Conservation (phyloP, 2,113 vertebrate species). For the Otocyon megalotis region DNA sequence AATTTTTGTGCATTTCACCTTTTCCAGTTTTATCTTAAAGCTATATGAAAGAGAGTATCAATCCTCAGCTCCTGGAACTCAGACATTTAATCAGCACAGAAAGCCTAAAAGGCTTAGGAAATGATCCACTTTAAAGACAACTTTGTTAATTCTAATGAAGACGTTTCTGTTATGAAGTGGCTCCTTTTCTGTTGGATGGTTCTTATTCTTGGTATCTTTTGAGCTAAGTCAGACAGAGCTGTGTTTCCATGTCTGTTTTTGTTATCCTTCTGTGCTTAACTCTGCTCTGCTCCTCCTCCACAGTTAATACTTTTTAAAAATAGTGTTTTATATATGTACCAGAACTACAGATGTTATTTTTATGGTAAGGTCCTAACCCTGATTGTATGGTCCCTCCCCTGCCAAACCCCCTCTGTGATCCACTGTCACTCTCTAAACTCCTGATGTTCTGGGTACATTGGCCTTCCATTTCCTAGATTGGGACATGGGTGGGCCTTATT, state of each 20-base stretch:
- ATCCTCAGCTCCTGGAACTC: not conserved
- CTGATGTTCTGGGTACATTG: not conserved
- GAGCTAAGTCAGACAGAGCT: not conserved
- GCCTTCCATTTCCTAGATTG: not conserved
- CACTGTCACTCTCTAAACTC: not conserved
- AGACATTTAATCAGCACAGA: not conserved
- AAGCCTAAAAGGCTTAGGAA: constrained; percentile 53
- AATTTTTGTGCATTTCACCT: constrained; percentile 51
- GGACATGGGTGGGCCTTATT: not conserved
- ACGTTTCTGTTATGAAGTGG: not conserved
- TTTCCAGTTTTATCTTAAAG: constrained; percentile 57
- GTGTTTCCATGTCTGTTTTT: not conserved
- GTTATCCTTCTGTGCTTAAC: not conserved
- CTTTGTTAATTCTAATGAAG: constrained; percentile 42
- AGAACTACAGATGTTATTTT: not conserved
- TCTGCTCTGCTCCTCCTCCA: not conserved
- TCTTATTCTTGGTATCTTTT: not conserved
- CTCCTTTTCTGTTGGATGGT: constrained; percentile 19
- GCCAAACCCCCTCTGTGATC: fast-evolving
- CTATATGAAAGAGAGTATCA: not conserved
- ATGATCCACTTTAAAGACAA: not conserved
- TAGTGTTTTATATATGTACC: not conserved
- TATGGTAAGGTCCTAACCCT: not conserved
- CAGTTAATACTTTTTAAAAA: not conserved
- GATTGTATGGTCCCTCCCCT: not conserved